Conservation (phyloP, 2,888 invertebrate species). For the Parnassius orleans region DNA sequence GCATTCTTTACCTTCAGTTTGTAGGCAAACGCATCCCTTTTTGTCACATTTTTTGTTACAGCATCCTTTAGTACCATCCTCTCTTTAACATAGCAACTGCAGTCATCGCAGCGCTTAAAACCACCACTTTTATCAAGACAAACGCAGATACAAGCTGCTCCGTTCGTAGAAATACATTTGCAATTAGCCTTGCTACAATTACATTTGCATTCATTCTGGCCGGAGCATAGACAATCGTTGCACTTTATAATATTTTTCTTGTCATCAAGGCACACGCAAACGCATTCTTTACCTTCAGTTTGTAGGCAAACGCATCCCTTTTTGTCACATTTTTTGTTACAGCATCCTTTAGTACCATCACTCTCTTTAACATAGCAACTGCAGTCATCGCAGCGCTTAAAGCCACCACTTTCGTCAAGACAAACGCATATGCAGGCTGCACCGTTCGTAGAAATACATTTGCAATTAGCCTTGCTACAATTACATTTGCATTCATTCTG, state of each 20-base stretch:
- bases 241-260: slow-evolving; percentile 37
- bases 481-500: slow-evolving; percentile 19
- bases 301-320: slow-evolving; percentile 45
- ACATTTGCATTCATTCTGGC: slow-evolving; percentile 16
- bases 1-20: slow-evolving; percentile 38
- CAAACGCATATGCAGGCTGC: slow-evolving; percentile 32
- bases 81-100: slow-evolving; percentile 28
- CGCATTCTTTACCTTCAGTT: slow-evolving; percentile 40
- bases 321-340: slow-evolving; percentile 39
- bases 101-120: slow-evolving; percentile 33
- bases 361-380: slow-evolving; percentile 27
- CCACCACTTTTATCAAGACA: slow-evolving; percentile 29
- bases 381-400: slow-evolving; percentile 33
- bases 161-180: slow-evolving; percentile 30
- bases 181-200: slow-evolving; percentile 25
- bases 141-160: slow-evolving; percentile 31
- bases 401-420: slow-evolving; percentile 28
- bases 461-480: slow-evolving; percentile 25
- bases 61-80: slow-evolving; percentile 33
- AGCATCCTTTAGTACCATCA: slow-evolving; percentile 33
- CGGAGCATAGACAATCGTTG: slow-evolving; percentile 37
- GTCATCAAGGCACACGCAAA: slow-evolving; percentile 41
- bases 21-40: slow-evolving; percentile 45
- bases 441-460: slow-evolving; percentile 32
- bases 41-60: slow-evolving; percentile 40